Evolutionary conservation across 2,888 invertebrate species (phyloP).

Genomic region (Helobdella robusta): DNA sequence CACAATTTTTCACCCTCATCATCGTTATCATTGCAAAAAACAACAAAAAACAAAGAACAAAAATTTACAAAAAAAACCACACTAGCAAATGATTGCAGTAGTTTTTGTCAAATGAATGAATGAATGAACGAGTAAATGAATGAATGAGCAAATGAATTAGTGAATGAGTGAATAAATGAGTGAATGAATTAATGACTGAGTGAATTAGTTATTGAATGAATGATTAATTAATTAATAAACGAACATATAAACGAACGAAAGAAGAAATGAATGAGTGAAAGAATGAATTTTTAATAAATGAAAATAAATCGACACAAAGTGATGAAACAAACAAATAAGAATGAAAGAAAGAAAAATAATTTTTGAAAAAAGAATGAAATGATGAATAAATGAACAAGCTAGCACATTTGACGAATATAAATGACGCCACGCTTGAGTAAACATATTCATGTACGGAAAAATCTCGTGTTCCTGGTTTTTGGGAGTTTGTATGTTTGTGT

Average conservation of each 20-base stretch:
- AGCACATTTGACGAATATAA: background rate
- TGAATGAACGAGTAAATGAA: no score
- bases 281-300: background rate
- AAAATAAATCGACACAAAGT: background rate
- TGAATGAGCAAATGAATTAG: no score
- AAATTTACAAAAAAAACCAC: no score
- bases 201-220: background rate
- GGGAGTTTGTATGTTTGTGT: conserved; percentile 1
- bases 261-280: background rate
- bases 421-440: no score
- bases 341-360: background rate
- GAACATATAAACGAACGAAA: background rate
- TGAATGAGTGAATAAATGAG: no score
- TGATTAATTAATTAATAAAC: background rate
- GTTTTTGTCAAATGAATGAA: no score
- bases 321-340: background rate
- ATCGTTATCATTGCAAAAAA: no score
- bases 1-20: no score
- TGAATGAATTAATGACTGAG: no score
- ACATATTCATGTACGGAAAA: no score
- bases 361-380: background rate
- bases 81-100: no score
- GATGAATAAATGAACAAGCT: background rate
- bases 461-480: background rate
- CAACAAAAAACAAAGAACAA: no score